These are phyloP conservation scores for Crenichthys baileyi DNA, from an alignment of 2,797 vertebrate species.

Conservation along the genomic window DNA sequence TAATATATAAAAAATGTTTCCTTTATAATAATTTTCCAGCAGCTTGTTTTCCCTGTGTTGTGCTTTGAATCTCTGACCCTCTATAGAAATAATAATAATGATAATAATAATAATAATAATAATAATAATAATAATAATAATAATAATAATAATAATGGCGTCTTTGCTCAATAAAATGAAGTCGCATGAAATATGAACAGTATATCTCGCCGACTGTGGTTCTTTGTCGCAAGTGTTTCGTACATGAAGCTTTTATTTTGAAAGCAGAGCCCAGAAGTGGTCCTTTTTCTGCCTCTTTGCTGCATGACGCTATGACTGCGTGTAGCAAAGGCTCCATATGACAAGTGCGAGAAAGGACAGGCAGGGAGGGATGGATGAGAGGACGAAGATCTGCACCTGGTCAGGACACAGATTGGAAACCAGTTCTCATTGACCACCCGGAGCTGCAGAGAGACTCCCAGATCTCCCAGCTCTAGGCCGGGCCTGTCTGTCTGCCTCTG, in stretches of 20 bases:
- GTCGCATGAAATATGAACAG: neutral
- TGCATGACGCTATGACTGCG: conserved; percentile 3
- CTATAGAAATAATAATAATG: too few relatives aligned
- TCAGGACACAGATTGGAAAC: conserved; percentile 23
- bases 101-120: too few relatives aligned
- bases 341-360: conserved; percentile 31
- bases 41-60: too few relatives aligned
- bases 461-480: conserved; percentile 5
- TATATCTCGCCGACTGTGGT: neutral
- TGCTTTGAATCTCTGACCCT: too few relatives aligned
- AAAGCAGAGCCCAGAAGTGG: conserved; percentile 17
- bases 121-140: too few relatives aligned
- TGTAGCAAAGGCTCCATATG: conserved; percentile 18
- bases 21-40: too few relatives aligned
- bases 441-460: conserved; percentile 8
- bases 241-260: conserved; percentile 52
- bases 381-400: conserved; percentile 47
- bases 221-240: neutral
- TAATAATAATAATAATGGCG: too few relatives aligned
- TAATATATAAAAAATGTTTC: too few relatives aligned
- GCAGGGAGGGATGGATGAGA: conserved; percentile 58
- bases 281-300: fast-evolving
- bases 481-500: conserved; percentile 29
- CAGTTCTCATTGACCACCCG: conserved; percentile 46
- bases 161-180: too few relatives aligned